These are phyloP conservation scores for mouse (Mus musculus) DNA, from an alignment of 2,113 vertebrate species.

Conservation along the genomic window GRCm39 chr16:34131501-34132000, in stretches of 20 bases:
- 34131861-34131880: constrained; percentile 70
- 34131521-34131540: constrained; percentile 74
- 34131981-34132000: background rate
- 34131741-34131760: constrained; percentile 71
- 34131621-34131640: constrained; percentile 72
- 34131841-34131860: constrained; percentile 28
- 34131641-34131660: constrained; percentile 64
- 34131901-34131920: constrained; percentile 47
- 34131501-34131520: constrained; percentile 8
- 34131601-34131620: constrained; percentile 70
- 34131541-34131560: constrained; percentile 68
- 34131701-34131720: constrained; percentile 79
- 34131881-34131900: constrained; percentile 64
- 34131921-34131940: constrained; percentile 40
- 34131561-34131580: constrained; percentile 46
- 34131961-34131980: constrained; percentile 31
- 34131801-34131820: constrained; percentile 69
- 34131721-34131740: constrained; percentile 77
- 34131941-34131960: constrained; percentile 60
- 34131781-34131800: constrained; percentile 33
- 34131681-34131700: constrained; percentile 63
- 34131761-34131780: constrained; percentile 72
- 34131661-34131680: constrained; percentile 74
- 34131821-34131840: background rate
- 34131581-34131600: constrained; percentile 65